Base-by-base conservation (phyloP, 2,113 vertebrate genomes). In the Gila orcuttii region DNA sequence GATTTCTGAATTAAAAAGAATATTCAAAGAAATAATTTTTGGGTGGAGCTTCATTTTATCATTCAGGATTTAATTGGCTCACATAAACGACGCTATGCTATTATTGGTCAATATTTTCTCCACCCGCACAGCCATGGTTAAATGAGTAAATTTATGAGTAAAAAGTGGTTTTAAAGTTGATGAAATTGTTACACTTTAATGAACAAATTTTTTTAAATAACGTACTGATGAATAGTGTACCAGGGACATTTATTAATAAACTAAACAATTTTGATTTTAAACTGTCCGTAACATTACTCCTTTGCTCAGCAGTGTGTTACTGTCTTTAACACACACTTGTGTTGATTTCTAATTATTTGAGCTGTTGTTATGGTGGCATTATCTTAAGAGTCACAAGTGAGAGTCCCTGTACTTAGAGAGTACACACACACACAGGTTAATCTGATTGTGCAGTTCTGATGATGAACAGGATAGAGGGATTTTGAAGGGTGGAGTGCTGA, bases 281-380 rank as follows among this genome's bases (percentile, higher is more conserved):
- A 5, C 6, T 50, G 73, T 75, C 42, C 73, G 50, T n/a, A 25
- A 17, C 23, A 28, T 50, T 23, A n/a, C 17, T 13, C 10, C 52
- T 39, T 39, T 6, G 4, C 42, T 79, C 77, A 36, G 17, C 2
- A 12, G 52, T 79, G 7, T 59, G 19, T 79, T 79, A 36, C 13
- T 36, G 23, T 79, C 45, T 55, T 59, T 84, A 75, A 59, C 31
- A 84, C 81, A 73, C 59, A 76, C 57, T 21, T 47, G 25, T 23
- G 50, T 71, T 76, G 68, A 85, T 75, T 73, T 74, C 89, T 90
- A 81, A 75, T 86, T 74, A 66, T 55, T 42, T 69, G 15, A 79
- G 66, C 28, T 33, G 47, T 57, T 47, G 28, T 79, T 79, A 68
- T 68, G 23, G 23, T 45, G 19, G 25, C 52, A 50, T 76, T 83